Base-by-base conservation (phyloP, 2,113 vertebrate species). In the Seriola dumerili region DNA sequence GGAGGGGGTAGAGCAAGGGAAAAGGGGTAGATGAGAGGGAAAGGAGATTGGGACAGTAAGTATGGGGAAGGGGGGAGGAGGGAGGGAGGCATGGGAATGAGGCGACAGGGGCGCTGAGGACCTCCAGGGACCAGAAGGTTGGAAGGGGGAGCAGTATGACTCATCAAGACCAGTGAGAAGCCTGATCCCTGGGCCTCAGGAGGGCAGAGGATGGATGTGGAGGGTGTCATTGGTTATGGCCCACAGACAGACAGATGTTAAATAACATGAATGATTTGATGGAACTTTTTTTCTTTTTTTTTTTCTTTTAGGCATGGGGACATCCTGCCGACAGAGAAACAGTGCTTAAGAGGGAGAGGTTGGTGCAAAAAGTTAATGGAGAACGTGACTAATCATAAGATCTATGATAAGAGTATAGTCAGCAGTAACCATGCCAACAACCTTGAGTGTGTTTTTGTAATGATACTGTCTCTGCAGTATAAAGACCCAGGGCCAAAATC, bases 321-420 rank as follows among this genome's bases (percentile, higher is more conserved):
- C 86, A 89, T 90, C 77, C 81, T 88, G 81, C 58, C 32, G 29
- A 57, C 50, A 69, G 57, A 76, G 36, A 73, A 44, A 69, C 10
- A 54, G 29, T 74, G 71, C 52, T 58, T 38, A 25, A 50, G 62
- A 79, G 32, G 70, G 65, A 70, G 70, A 85, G 67, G 42, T 32
- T 61, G 75, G 68, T 82, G 72, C 62, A 69, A 55, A 84, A 83
- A 82, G 55, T 84, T 83, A 87, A 89, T 83, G 84, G 85, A 73
- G 77, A 70, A 92, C 55, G 62, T 89, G 91, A 88, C 85, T 76
- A 87, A 92, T 92, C 75, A 88, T 85, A 61, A 80, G 72, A 84
- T 92, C 86, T 86, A 64, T 52, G 68, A 88, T 88, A 74, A 85
- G 65, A 86, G 59, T 64, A 50, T n/a, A 73, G 78, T 89, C 77